phyloP scores from a whole-genome alignment of 1,140 invertebrate species.

The Andricus grossulariae region DNA sequence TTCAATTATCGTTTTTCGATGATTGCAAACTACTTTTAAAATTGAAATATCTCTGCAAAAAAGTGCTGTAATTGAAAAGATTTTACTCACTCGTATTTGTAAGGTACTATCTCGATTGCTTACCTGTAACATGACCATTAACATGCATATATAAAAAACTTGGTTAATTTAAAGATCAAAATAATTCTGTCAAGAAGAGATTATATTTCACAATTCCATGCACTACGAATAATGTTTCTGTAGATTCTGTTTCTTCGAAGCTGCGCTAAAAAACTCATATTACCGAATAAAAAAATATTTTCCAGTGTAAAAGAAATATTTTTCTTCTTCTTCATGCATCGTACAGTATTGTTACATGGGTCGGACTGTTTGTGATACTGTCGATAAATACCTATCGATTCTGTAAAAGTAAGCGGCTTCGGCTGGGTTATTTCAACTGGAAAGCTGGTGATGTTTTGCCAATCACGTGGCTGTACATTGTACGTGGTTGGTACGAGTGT shows the following conservation, averaged over 20 bases:
- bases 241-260: too few relatives aligned
- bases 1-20: neutral
- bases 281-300: neutral
- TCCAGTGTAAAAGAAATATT: neutral
- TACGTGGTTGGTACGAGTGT: slow-evolving; percentile 25
- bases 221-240: too few relatives aligned
- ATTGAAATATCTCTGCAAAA: neutral
- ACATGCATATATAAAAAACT: too few relatives aligned
- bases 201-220: too few relatives aligned
- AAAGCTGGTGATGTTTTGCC: slow-evolving; percentile 21
- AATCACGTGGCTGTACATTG: slow-evolving; percentile 3
- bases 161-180: too few relatives aligned
- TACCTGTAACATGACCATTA: neutral
- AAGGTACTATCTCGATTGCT: neutral
- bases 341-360: slow-evolving; percentile 22
- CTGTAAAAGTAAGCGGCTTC: neutral
- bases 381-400: slow-evolving; percentile 22
- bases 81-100: neutral
- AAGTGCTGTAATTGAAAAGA: neutral
- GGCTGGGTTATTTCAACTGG: slow-evolving; percentile 21
- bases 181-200: too few relatives aligned
- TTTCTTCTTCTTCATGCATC: slow-evolving; percentile 6
- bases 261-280: neutral
- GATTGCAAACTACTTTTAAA: neutral
- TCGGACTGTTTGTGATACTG: slow-evolving; percentile 18